Percentiles rank a stretch among this genome's conserved stretches.
Evolutionary conservation across 1,140 invertebrate genomes (phyloP).

Genomic region (Drosophila serrata): DNA sequence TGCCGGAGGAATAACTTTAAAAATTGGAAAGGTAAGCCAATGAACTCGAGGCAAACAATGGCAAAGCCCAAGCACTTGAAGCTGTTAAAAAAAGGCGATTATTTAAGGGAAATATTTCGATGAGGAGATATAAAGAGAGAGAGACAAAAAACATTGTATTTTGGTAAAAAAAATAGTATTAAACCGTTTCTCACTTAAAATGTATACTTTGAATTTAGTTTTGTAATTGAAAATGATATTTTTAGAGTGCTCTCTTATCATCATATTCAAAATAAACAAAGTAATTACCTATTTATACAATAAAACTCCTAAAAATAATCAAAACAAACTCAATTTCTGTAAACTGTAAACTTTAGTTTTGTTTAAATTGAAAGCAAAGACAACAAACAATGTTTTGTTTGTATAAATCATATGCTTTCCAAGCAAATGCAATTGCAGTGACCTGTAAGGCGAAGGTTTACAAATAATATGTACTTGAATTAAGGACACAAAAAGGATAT

Average conservation of each 20-base stretch:
- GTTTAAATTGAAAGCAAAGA: not conserved
- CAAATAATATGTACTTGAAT: too few species aligned
- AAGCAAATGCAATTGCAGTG: not conserved
- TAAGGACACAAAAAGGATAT: not conserved
- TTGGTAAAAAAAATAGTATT: not conserved
- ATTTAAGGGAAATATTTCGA: not conserved
- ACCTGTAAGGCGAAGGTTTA: too few species aligned
- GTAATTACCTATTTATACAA: too few species aligned
- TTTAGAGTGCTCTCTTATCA: too few species aligned
- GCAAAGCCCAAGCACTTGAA: not conserved
- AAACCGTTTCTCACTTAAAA: too few species aligned
- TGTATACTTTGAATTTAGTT: too few species aligned
- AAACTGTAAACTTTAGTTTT: not conserved
- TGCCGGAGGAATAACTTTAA: constrained; percentile 22
- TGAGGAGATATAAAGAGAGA: not conserved
- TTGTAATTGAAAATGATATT: too few species aligned
- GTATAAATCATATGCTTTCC: constrained; percentile 1
- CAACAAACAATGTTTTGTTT: constrained; percentile 5
- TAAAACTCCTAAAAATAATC: too few species aligned
- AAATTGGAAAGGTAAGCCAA: constrained; percentile 46
- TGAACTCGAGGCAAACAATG: constrained; percentile 42
- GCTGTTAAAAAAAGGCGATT: not conserved
- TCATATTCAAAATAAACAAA: too few species aligned
- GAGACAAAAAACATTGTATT: not conserved
- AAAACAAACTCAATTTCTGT: not conserved